phyloP scores from a whole-genome alignment of 2,113 vertebrate genomes.

The Dasyurus viverrinus region DNA sequence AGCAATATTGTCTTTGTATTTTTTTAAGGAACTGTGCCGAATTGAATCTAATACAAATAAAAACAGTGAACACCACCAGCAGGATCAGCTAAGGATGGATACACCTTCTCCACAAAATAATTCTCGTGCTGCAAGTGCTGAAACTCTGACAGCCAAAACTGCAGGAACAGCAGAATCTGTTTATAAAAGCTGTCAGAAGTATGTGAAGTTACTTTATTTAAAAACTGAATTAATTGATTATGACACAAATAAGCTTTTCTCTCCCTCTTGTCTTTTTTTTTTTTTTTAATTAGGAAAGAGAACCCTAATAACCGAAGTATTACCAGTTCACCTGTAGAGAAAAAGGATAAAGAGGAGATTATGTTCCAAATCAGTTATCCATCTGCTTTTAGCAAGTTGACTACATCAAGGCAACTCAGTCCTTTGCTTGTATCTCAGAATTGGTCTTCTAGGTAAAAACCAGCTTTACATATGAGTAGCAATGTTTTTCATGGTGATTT shows the following conservation, averaged over 20 bases:
- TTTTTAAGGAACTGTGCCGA: constrained; percentile 86
- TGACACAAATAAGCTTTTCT: constrained; percentile 28
- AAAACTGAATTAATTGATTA: neutral
- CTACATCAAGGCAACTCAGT: constrained; percentile 90
- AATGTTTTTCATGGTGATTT: neutral
- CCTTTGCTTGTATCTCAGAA: constrained; percentile 89
- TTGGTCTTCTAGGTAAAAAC: constrained; percentile 93
- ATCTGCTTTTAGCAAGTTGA: constrained; percentile 95
- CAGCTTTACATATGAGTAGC: neutral
- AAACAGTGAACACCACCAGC: constrained; percentile 79
- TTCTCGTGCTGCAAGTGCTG: constrained; percentile 51
- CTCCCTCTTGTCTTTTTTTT: neutral
- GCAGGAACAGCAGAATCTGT: constrained; percentile 82
- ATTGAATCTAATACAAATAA: constrained; percentile 86
- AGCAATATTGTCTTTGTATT: constrained; percentile 40
- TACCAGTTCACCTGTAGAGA: constrained; percentile 87
- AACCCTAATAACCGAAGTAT: constrained; percentile 79
- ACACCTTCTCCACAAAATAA: constrained; percentile 82
- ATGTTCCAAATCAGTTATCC: constrained; percentile 95
- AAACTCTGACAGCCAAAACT: constrained; percentile 73
- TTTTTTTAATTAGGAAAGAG: constrained; percentile 84
- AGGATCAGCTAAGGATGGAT: constrained; percentile 79
- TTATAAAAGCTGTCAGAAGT: constrained; percentile 84
- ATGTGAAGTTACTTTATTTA: constrained; percentile 60
- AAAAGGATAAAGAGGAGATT: constrained; percentile 83